Base-by-base conservation (phyloP, 2,888 invertebrate genomes). In the Drosophila kuntzei region DNA sequence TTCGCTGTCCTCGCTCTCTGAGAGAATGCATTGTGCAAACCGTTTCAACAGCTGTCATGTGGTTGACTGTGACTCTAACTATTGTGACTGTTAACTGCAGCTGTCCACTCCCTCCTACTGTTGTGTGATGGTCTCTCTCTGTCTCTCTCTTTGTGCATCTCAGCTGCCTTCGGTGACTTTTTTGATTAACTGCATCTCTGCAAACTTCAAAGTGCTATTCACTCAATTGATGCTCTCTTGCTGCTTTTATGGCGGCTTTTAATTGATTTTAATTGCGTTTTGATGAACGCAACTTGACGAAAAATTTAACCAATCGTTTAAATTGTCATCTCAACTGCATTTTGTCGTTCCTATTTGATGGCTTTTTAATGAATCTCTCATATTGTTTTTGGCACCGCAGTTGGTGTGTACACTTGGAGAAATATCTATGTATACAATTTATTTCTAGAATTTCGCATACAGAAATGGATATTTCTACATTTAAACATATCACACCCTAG, bases 261-360 rank as follows among this genome's bases (percentile, higher is more conserved):
- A 89, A 86, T 86, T 86, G 89, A 71, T 78, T 85, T 89, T 86
- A 89, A 86, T 86, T 89, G 83, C 68, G 71, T 71, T 75, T 89
- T 87, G 71, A 86, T 87, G 66, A 72, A 71, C 71, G 46, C 54
- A 65, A 57, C 70, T 75, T 78, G 74, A 58, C 59, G 54, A 60
- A 68, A 64, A 60, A 53, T 67, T 67, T 66, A 64, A 60, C 66
- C 58, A 69, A 75, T 64, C 46, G 65, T 25, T 68, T 32, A 41
- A 63, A 67, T 64, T 79, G 61, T 58, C 62, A 73, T 43, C 57
- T 60, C 43, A 20, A n/a, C 54, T 80, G 77, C 80, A 76, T 64
- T 57, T 63, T 58, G 55, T 39, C 25, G 36, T 14, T 39, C n/a
- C 2, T 54, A 34, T 62, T 61, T 65, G 0, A 61, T 54, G 57